Conservation (phyloP, 2,113 vertebrate species). For the Corythornis vintsioides region DNA sequence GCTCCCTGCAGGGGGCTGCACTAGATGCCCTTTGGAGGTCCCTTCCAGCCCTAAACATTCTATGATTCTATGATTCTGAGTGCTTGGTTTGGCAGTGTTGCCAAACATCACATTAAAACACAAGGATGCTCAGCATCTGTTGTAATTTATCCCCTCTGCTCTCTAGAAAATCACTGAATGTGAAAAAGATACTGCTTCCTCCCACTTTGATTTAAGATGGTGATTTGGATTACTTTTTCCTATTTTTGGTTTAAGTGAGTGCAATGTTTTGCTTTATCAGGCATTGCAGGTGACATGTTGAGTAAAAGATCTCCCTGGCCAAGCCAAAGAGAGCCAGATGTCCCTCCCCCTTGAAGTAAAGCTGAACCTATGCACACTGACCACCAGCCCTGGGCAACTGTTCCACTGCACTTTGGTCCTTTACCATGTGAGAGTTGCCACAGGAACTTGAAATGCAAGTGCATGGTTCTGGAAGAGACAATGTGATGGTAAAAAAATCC, state of each 20-base stretch:
- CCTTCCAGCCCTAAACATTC: too few relatives aligned
- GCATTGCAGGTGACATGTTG: neutral
- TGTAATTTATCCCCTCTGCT: neutral
- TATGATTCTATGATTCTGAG: neutral
- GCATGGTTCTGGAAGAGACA: neutral
- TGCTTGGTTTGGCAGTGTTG: neutral
- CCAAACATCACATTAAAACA: neutral
- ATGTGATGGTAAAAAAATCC: neutral
- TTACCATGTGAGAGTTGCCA: neutral
- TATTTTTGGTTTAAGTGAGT: neutral
- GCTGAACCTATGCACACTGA: rapidly evolving
- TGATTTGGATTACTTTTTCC: neutral
- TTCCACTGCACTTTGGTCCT: neutral
- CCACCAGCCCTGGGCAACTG: neutral
- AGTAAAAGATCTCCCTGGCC: neutral
- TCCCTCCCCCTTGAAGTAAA: neutral
- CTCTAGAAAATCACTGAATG: neutral
- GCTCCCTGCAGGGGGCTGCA: too few relatives aligned
- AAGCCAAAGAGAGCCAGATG: neutral
- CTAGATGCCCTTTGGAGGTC: too few relatives aligned
- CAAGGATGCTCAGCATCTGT: neutral
- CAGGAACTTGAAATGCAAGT: neutral
- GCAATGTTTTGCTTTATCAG: neutral
- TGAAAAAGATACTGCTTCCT: neutral
- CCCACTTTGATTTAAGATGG: neutral